Base-by-base conservation (phyloP, 2,113 vertebrate genomes). In the Neotoma lepida region DNA sequence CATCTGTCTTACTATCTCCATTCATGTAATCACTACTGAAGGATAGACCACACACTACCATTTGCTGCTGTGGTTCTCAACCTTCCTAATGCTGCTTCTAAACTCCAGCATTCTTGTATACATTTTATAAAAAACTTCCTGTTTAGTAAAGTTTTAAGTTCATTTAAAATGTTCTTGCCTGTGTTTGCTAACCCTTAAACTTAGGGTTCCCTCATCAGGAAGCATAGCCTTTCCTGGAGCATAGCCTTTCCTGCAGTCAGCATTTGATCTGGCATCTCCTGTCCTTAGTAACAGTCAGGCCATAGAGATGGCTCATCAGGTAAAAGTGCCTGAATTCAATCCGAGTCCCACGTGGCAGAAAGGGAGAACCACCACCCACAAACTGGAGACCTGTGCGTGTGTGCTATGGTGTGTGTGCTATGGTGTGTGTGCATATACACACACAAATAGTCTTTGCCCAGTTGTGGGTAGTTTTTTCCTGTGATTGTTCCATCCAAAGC, bases 121-220 rank as follows among this genome's bases (percentile, higher is more conserved):
- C 44, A 28, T 91, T 89, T 58, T 89, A 54, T 33, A 76, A 17
- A 68, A 78, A 92, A n/a, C 1, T 68, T 87, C 10, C 22, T 92
- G 30, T 46, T 85, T 61, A 97, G 56, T 85, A 86, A 56, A 88
- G 18, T n/a, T 82, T 87, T 90, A 77, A 41, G 39, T 91, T 70
- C 26, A 24, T 74, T 89, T 74, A 44, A 46, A 93, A 54, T 46
- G 78, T 46, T 78, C 56, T 94, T 81, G 39, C 66, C 26, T 71
- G 46, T 13, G 15, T 51, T 73, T 94, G 28, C 81, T 77, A 88
- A 80, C 77, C 56, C 46, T 56, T 28, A 71, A 73, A 87, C 35
- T 24, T 64, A 63, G 0, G 77, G 26, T 24, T 71, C 91, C 80
- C 20, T 77, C 35, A 33, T 39, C 17, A 82, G 14, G 39, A 89